Conservation (phyloP, 2,113 vertebrate species). For the Pseudorhombus dupliciocellatus region DNA sequence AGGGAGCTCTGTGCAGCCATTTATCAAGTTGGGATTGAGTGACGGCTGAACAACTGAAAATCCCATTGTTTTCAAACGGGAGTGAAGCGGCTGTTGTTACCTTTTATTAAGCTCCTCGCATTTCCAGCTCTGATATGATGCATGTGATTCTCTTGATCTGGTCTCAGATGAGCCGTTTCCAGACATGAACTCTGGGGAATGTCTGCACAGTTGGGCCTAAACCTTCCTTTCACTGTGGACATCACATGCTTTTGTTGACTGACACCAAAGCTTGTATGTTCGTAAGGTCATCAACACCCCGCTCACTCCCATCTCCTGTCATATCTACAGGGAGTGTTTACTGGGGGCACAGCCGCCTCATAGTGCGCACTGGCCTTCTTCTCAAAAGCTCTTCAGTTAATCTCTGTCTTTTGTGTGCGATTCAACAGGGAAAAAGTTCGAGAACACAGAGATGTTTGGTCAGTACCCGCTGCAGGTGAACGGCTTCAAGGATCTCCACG, state of each 20-base stretch:
- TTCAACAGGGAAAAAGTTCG: slow-evolving; percentile 94
- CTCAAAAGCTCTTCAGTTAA: neutral
- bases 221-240: neutral
- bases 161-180: neutral
- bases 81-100: slow-evolving; percentile 30
- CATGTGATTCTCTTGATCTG: neutral
- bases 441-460: slow-evolving; percentile 98
- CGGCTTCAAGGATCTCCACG: slow-evolving; percentile 97
- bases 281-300: no score
- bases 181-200: neutral
- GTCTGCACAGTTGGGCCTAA: neutral
- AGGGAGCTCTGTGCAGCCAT: slow-evolving; percentile 15
- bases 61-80: slow-evolving; percentile 22
- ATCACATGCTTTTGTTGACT: neutral
- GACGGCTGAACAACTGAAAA: slow-evolving; percentile 51
- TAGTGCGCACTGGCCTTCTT: neutral
- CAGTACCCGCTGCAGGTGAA: slow-evolving; percentile 99
- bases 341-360: neutral
- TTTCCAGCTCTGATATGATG: neutral
- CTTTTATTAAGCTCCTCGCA: neutral
- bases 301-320: no score
- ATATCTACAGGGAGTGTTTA: no score
- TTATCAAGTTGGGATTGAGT: slow-evolving; percentile 39
- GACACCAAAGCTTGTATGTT: neutral
- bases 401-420: neutral